Evolutionary conservation across 2,888 invertebrate species (phyloP).

Genomic region (Dendrolimus pini): DNA sequence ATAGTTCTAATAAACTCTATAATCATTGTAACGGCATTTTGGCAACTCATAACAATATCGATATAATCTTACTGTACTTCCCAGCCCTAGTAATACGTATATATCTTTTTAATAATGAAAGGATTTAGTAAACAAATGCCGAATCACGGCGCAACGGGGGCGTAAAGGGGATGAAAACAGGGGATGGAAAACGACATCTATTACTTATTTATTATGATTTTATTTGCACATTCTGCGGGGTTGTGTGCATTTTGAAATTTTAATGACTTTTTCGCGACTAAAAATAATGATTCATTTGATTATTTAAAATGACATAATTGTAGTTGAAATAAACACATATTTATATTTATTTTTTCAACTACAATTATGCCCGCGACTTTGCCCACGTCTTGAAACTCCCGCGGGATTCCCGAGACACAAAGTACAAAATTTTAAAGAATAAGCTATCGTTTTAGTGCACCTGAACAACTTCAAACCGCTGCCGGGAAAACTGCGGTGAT

Average conservation of each 20-base stretch:
- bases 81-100: slow-evolving; percentile 40
- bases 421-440: no score
- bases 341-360: no score
- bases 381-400: no score
- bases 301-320: neutral
- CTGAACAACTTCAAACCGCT: no score
- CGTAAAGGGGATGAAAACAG: slow-evolving; percentile 14
- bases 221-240: slow-evolving; percentile 4
- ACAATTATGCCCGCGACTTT: no score
- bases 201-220: slow-evolving; percentile 23
- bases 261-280: neutral
- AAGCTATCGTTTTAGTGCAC: no score
- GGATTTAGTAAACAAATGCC: slow-evolving; percentile 60
- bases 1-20: no score
- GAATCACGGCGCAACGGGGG: slow-evolving; percentile 17
- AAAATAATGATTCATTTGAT: neutral
- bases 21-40: no score
- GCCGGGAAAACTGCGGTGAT: no score
- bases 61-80: slow-evolving; percentile 3
- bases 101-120: slow-evolving; percentile 70
- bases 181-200: slow-evolving; percentile 1
- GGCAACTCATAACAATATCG: no score
- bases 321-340: no score
- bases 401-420: no score
- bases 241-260: neutral